Conservation (phyloP, 2,113 vertebrate genomes). For the Pithys albifrons region DNA sequence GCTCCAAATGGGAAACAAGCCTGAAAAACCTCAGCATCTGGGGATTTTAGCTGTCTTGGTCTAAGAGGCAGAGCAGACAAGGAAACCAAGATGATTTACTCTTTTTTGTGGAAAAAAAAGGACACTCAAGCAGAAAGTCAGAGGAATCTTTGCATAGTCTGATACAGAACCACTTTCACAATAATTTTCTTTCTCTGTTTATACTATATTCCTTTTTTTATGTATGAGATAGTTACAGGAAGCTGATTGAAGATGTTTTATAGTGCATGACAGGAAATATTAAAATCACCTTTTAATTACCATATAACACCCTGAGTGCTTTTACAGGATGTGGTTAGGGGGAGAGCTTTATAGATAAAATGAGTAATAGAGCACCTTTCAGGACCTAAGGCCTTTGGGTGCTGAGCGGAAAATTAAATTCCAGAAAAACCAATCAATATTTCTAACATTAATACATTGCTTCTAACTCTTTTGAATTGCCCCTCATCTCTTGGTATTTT, state of each 20-base stretch:
- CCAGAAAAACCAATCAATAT: background rate
- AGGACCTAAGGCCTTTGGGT: background rate
- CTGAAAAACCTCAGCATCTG: conserved; percentile 49
- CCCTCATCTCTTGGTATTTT: conserved; percentile 8
- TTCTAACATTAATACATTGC: background rate
- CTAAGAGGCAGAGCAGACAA: background rate
- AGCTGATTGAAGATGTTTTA: background rate
- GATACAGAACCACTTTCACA: background rate
- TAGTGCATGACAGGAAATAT: conserved; percentile 22
- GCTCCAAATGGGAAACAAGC: conserved; percentile 21
- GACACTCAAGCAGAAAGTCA: background rate
- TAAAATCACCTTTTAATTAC: conserved; percentile 52
- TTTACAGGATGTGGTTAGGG: background rate
- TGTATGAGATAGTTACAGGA: background rate
- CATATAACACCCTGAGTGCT: conserved; percentile 1
- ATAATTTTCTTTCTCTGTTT: background rate
- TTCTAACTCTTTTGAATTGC: background rate
- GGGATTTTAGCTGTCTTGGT: conserved; percentile 27
- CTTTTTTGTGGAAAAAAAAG: background rate
- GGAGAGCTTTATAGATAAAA: conserved; percentile 2
- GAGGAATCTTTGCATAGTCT: background rate
- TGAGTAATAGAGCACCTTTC: background rate
- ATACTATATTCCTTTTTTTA: background rate
- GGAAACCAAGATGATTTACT: background rate
- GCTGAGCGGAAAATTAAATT: background rate